Conservation (phyloP, 2,113 vertebrate species). For the Myrmecophaga tridactyla region DNA sequence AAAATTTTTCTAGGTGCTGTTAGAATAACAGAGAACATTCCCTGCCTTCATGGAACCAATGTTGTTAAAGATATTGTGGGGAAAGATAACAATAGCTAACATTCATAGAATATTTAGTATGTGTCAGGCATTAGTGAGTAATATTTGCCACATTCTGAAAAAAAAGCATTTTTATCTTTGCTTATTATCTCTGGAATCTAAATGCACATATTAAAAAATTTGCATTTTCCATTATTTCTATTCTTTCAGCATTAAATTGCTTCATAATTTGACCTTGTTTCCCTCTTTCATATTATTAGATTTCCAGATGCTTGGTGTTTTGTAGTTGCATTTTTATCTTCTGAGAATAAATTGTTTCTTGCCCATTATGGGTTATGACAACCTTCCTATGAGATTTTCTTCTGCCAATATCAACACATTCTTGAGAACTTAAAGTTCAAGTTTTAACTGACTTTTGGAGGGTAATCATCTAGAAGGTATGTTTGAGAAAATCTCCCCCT, state of each 20-base stretch:
- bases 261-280: neutral
- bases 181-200: neutral
- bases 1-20: neutral
- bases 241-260: conserved; percentile 1
- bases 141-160: neutral
- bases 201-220: neutral
- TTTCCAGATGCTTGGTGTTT: neutral
- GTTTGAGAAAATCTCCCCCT: neutral
- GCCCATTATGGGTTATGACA: neutral
- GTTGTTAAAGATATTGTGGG: no score
- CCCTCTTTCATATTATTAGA: neutral
- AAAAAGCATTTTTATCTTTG: neutral
- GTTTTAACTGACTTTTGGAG: neutral
- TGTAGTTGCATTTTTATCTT: neutral
- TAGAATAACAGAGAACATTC: neutral
- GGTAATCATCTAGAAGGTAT: neutral
- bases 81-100: neutral
- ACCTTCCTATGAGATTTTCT: neutral
- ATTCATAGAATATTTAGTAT: neutral
- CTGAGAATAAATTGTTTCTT: neutral
- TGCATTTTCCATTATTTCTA: neutral
- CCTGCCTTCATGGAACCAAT: neutral
- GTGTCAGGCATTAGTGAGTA: neutral
- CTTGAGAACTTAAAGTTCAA: neutral
- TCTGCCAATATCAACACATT: neutral